Evolutionary conservation across 2,888 invertebrate species (phyloP).

Genomic region (Macrosiphum euphorbiae): DNA sequence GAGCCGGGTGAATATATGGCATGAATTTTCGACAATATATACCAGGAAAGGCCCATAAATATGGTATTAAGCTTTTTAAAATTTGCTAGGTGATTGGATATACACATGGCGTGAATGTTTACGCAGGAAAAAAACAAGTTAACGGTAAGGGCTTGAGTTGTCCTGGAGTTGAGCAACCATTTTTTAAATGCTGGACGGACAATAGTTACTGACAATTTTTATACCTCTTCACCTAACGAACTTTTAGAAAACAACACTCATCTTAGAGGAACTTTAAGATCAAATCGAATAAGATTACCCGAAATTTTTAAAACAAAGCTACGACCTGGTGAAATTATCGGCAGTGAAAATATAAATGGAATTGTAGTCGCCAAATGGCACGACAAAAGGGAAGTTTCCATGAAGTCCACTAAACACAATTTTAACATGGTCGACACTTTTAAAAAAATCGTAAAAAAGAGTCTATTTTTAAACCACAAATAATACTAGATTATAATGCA

Average conservation of each 20-base stretch:
- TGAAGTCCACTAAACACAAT: neutral
- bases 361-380: neutral
- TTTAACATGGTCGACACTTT: neutral
- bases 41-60: no score
- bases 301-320: neutral
- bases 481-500: neutral
- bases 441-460: slow-evolving; percentile 16
- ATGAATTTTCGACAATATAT: no score
- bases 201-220: slow-evolving; percentile 27
- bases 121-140: neutral
- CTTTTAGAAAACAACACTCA: slow-evolving; percentile 5
- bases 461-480: neutral
- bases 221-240: slow-evolving; percentile 22
- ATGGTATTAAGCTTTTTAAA: neutral
- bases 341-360: neutral
- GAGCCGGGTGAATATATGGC: no score
- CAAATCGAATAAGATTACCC: neutral
- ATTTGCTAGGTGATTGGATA: neutral
- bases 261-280: neutral
- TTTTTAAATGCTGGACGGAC: neutral
- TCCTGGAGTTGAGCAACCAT: neutral
- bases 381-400: slow-evolving; percentile 10
- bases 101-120: neutral
- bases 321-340: neutral
- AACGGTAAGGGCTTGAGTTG: neutral